Base-by-base conservation (phyloP, 2,113 vertebrate genomes). In the Ardeotis arabs region DNA sequence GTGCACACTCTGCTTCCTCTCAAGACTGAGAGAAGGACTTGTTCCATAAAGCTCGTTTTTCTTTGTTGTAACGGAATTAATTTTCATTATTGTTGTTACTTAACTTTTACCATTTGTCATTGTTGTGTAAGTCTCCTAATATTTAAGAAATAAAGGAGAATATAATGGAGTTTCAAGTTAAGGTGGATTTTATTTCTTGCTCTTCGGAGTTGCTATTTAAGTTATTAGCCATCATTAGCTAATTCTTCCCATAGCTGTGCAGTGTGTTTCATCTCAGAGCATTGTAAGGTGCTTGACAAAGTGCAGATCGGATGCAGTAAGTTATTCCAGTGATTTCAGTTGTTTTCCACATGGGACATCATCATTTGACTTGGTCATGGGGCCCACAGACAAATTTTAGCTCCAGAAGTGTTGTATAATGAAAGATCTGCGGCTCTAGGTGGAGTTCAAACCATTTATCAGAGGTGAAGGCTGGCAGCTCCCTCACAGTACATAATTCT, bases 131-230 rank as follows among this genome's bases (percentile, higher is more conserved):
- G 81, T 80, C 91, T 87, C 89, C 89, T 59, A 18, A 28, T 62
- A 59, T 49, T 87, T 79, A 72, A 91, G 45, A 90, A 94, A 90
- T 96, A 96, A 96, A 96, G 82, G 91, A 93, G 87, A 88, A 86
- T 81, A 9, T 74, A 74, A 76, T 29, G 44, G 90, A 87, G 33
- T 90, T 95, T 83, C 78, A 93, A 91, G 92, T 63, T 82, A 45
- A 91, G 82, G 79, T 44, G 77, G 95, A 60, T 83, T 85, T 90
- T 35, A 45, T 87, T 96, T 47, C 84, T 80, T 79, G 49, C 78
- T 64, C 64, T 85, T 69, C 93, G 84, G 90, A 85, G 88, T 59
- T 94, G 70, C 62, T 86, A 6, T 59, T 53, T 76, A 11, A 90
- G 78, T 47, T 35, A 7, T 84, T 5, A 84, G 88, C 87, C 91